Conservation (phyloP, 2,888 invertebrate genomes). For the Pemphredon lugubris region DNA sequence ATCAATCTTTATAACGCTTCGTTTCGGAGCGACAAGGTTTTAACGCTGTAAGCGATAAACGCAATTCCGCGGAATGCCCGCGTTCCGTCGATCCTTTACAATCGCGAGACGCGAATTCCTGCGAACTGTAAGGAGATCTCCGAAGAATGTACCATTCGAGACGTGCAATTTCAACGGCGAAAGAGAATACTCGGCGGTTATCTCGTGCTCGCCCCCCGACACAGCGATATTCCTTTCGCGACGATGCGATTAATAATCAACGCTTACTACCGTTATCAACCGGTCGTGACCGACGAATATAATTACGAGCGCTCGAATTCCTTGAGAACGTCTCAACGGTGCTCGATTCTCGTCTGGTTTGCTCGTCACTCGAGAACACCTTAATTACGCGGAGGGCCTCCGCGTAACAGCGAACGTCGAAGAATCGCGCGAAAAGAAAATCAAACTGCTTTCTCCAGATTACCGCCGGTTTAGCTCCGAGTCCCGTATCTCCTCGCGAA, state of each 20-base stretch:
- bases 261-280: conserved; percentile 30
- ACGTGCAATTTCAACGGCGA: background rate
- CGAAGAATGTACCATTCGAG: background rate
- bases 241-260: conserved; percentile 26
- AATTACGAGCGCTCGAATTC: conserved; percentile 42
- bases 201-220: background rate
- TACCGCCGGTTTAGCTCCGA: conserved; percentile 8
- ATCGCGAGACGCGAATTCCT: too few relatives aligned
- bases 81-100: too few relatives aligned
- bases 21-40: too few relatives aligned
- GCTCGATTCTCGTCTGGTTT: conserved; percentile 32
- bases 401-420: conserved; percentile 18
- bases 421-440: conserved; percentile 58
- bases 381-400: conserved; percentile 12
- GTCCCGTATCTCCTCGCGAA: conserved; percentile 12
- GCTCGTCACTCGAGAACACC: conserved; percentile 41
- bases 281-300: conserved; percentile 26
- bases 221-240: background rate
- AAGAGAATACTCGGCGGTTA: background rate
- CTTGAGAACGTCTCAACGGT: conserved; percentile 30
- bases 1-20: conserved; percentile 2
- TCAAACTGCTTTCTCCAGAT: conserved; percentile 44
- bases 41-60: too few relatives aligned
- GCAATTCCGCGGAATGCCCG: too few relatives aligned
- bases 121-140: too few relatives aligned